Evolutionary conservation across 2,888 invertebrate species (phyloP).

Genomic region (Pachliopta kotzebuea): DNA sequence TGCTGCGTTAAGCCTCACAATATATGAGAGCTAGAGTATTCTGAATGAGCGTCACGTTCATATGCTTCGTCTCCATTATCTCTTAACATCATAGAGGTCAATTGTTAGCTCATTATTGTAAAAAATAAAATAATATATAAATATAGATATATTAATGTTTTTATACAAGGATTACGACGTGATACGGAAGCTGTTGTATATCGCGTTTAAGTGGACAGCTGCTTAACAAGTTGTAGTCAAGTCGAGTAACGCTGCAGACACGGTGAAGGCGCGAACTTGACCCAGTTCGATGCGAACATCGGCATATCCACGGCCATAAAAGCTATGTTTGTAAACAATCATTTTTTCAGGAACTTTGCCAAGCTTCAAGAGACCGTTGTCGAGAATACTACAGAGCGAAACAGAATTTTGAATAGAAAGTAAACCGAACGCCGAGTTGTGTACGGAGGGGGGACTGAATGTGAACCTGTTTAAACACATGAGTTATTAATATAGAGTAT

Average conservation of each 20-base stretch:
- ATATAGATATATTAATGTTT: too few species aligned
- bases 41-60: too few species aligned
- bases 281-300: conserved; percentile 11
- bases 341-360: conserved; percentile 28
- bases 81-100: too few species aligned
- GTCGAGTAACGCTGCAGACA: not conserved
- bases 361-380: conserved; percentile 22
- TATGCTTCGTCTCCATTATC: too few species aligned
- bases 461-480: too few species aligned
- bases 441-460: not conserved
- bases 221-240: not conserved
- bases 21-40: too few species aligned
- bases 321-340: conserved; percentile 25
- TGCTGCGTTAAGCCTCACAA: too few species aligned
- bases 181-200: not conserved
- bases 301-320: conserved; percentile 1
- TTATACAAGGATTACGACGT: too few species aligned
- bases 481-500: too few species aligned
- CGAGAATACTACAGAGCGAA: conserved; percentile 9
- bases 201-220: conserved; percentile 1
- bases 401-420: conserved; percentile 24
- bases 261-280: conserved; percentile 16
- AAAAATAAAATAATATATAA: too few species aligned
- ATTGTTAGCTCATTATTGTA: too few species aligned
- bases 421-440: conserved; percentile 9